Evolutionary conservation across 2,797 vertebrate genomes (phyloP).

Genomic region (Syndactyla subalaris): DNA sequence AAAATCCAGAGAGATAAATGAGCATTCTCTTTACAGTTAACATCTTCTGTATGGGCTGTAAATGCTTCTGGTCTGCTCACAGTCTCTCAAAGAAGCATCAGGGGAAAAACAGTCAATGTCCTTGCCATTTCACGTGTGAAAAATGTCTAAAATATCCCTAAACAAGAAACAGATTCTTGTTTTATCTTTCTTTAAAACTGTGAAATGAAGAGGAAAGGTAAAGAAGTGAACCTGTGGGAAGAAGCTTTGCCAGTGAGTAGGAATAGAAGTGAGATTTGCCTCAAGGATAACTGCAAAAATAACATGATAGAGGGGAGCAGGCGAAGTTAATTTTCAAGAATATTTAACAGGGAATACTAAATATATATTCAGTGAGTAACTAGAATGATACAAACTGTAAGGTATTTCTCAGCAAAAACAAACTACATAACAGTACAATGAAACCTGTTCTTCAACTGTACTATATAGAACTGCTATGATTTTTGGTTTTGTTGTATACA

Average conservation of each 20-base stretch:
- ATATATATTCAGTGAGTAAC: neutral
- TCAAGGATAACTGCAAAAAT: neutral
- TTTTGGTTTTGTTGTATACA: neutral
- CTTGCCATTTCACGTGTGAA: neutral
- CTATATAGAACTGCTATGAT: neutral
- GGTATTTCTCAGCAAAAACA: neutral
- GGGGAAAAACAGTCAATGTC: neutral
- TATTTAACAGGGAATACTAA: neutral
- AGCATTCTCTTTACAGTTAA: constrained; percentile 13
- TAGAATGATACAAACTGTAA: neutral
- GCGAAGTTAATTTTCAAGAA: neutral
- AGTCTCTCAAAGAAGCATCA: neutral
- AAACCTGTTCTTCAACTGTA: neutral
- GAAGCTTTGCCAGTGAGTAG: neutral
- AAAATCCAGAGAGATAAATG: neutral
- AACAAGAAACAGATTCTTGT: neutral
- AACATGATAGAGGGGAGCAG: neutral
- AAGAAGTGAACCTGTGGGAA: neutral
- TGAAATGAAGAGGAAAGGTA: constrained; percentile 6
- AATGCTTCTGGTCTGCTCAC: neutral
- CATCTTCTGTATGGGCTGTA: neutral
- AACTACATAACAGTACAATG: neutral
- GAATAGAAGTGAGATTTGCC: neutral
- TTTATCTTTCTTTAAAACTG: neutral
- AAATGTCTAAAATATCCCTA: neutral